Evolutionary conservation across 92 coral and sea anemone species (phyloP).

Genomic region (Phenganax subtilis): DNA sequence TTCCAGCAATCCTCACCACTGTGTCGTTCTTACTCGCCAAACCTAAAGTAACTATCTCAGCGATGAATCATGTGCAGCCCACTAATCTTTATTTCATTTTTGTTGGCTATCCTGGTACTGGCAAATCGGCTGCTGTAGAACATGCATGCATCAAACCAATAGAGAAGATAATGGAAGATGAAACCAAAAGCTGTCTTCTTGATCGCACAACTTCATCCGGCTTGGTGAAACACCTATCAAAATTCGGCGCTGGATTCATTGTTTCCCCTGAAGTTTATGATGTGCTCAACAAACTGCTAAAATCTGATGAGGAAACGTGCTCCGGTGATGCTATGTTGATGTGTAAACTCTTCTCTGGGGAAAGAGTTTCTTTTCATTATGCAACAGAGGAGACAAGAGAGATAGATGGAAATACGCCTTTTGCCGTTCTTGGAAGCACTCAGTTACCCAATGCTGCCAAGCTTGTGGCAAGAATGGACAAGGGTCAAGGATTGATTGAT

Average conservation of each 20-base stretch:
- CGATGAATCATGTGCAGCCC: constrained; percentile 40
- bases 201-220: constrained; percentile 55
- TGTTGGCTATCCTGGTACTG: constrained; percentile 51
- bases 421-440: not conserved
- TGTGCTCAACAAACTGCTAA: constrained; percentile 46
- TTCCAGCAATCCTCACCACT: constrained; percentile 35
- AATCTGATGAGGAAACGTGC: constrained; percentile 22
- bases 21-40: constrained; percentile 38
- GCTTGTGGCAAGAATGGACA: too few species aligned
- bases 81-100: constrained; percentile 43
- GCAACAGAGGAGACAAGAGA: constrained; percentile 37
- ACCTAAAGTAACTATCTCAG: constrained; percentile 26
- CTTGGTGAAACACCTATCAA: constrained; percentile 44
- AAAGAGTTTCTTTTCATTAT: constrained; percentile 37
- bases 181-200: constrained; percentile 28
- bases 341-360: constrained; percentile 31
- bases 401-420: not conserved
- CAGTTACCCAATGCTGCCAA: not conserved
- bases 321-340: constrained; percentile 43
- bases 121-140: constrained; percentile 40
- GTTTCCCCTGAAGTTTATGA: constrained; percentile 48
- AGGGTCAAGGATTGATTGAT: not conserved
- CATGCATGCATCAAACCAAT: constrained; percentile 33
- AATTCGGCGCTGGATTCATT: constrained; percentile 32
- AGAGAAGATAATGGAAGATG: constrained; percentile 22